Evolutionary conservation across 92 coral and sea anemone genomes (phyloP).

Genomic region (Paramuricea clavata): DNA sequence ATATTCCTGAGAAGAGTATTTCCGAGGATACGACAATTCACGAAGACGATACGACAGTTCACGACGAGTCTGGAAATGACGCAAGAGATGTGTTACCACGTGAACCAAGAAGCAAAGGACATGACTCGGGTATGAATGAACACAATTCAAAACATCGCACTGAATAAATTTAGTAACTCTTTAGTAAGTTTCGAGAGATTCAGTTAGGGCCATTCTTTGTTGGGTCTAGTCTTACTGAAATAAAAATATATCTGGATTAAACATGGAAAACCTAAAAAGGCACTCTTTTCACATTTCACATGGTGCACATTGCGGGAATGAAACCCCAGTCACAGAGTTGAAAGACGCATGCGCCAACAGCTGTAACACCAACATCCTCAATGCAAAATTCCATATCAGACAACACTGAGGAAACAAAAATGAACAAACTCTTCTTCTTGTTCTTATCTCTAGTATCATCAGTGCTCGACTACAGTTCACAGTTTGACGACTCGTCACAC

Average conservation of each 20-base stretch:
- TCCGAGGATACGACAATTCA: conserved; percentile 47
- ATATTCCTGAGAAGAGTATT: conserved; percentile 19
- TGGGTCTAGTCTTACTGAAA: too few relatives aligned
- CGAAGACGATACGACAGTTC: conserved; percentile 37
- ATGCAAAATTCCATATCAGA: neutral
- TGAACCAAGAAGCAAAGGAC: neutral
- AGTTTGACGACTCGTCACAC: conserved; percentile 95
- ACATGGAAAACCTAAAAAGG: too few relatives aligned
- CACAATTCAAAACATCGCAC: neutral
- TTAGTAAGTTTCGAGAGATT: too few relatives aligned
- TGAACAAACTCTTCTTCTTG: too few relatives aligned
- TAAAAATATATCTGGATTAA: too few relatives aligned
- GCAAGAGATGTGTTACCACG: neutral
- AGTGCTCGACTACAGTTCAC: conserved; percentile 80
- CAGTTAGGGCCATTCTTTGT: too few relatives aligned
- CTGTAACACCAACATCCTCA: too few relatives aligned
- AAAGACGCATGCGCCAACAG: too few relatives aligned
- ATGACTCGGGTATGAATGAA: neutral
- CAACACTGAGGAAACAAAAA: neutral
- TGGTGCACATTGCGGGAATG: too few relatives aligned
- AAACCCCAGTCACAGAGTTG: too few relatives aligned
- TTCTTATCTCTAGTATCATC: conserved; percentile 36
- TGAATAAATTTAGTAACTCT: too few relatives aligned
- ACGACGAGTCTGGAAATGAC: conserved; percentile 44
- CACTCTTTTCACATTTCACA: too few relatives aligned